A percentile compares a stretch with the other conserved stretches of the same genome.
Evolutionary conservation across 2,888 invertebrate species (phyloP).

Genomic region (Notodonta ziczac): DNA sequence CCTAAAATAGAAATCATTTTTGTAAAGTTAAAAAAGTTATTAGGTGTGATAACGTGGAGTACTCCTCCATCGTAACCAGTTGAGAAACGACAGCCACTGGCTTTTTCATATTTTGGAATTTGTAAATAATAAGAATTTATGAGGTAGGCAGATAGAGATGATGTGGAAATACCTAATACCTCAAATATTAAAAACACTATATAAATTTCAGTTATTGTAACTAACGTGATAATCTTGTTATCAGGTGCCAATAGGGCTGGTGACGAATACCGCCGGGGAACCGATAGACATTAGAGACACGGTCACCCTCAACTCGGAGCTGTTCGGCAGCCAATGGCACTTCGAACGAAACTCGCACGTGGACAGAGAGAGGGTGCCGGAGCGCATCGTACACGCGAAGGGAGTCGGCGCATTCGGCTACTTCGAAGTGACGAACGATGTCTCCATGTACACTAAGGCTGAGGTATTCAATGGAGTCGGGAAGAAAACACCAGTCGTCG

Average conservation of each 20-base stretch:
- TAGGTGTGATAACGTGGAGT: too few species aligned
- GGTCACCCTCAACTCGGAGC: slow-evolving; percentile 89
- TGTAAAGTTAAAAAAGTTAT: too few species aligned
- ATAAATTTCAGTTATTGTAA: not conserved
- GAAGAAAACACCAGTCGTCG: slow-evolving; percentile 89
- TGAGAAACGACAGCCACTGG: too few species aligned
- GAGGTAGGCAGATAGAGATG: too few species aligned
- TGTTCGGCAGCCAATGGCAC: slow-evolving; percentile 44
- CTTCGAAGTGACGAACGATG: slow-evolving; percentile 93
- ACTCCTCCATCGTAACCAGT: too few species aligned
- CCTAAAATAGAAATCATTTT: too few species aligned
- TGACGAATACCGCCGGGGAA: slow-evolving; percentile 90
- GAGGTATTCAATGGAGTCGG: slow-evolving; percentile 89
- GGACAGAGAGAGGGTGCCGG: slow-evolving; percentile 94
- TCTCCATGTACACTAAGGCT: slow-evolving; percentile 89
- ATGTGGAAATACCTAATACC: too few species aligned
- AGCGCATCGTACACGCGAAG: slow-evolving; percentile 96
- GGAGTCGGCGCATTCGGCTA: slow-evolving; percentile 94
- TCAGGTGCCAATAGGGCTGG: slow-evolving; percentile 78
- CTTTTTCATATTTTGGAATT: too few species aligned
- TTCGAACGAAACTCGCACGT: slow-evolving; percentile 85
- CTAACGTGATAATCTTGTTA: slow-evolving; percentile 22
- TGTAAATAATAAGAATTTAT: too few species aligned
- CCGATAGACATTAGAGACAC: slow-evolving; percentile 89
- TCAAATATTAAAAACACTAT: too few species aligned